Evolutionary conservation across 92 coral and sea anemone genomes (phyloP).

Genomic region (Palythoa caribaeorum): DNA sequence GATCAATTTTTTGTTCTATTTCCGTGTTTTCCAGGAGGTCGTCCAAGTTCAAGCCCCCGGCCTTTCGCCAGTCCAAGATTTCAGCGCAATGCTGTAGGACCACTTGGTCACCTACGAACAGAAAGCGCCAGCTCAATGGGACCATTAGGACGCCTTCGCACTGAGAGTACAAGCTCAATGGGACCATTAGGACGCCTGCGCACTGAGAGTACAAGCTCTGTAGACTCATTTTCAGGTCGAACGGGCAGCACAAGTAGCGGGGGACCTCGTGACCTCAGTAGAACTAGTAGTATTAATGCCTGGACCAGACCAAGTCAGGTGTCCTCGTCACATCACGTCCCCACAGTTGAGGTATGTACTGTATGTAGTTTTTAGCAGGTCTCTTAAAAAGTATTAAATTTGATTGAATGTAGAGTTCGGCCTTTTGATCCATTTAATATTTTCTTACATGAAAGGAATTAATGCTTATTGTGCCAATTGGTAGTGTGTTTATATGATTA

Average conservation of each 20-base stretch:
- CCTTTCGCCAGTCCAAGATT: slow-evolving; percentile 79
- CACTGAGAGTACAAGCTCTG: slow-evolving; percentile 52
- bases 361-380: no score
- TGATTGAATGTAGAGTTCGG: no score
- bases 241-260: slow-evolving; percentile 22
- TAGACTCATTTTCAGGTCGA: slow-evolving; percentile 46
- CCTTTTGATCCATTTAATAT: no score
- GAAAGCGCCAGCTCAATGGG: slow-evolving; percentile 58
- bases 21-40: slow-evolving; percentile 44
- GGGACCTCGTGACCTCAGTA: slow-evolving; percentile 9
- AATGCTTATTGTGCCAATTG: no score
- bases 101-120: slow-evolving; percentile 58
- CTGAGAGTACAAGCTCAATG: slow-evolving; percentile 57
- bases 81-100: slow-evolving; percentile 75
- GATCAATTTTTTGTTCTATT: not conserved
- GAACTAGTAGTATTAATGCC: not conserved
- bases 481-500: no score
- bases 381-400: no score
- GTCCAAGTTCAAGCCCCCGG: slow-evolving; percentile 74
- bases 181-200: slow-evolving; percentile 64
- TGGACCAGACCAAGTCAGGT: slow-evolving; percentile 4
- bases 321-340: slow-evolving; percentile 50
- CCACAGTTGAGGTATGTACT: slow-evolving; percentile 67
- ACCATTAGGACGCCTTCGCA: slow-evolving; percentile 60
- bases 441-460: no score